Evolutionary conservation across 2,797 vertebrate genomes (phyloP), one percentile per base, ranked within the genome.

Genomic region (Pangasius djambal): DNA sequence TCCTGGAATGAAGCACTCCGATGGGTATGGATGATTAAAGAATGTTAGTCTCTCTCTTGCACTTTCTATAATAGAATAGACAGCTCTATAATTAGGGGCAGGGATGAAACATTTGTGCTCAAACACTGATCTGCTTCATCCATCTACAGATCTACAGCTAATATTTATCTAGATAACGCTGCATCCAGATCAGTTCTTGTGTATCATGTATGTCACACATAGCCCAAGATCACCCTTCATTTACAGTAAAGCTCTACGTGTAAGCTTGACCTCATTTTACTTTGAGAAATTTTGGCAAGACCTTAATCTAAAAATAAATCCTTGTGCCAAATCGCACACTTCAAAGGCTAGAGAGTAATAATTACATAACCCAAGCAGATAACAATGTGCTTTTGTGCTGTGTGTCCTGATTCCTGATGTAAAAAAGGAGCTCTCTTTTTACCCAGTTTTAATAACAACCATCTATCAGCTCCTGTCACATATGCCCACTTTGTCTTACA

Each of bases 361-460:
- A 96, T 93, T 92, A 91, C 91, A 93, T 50, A 93, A 95, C 90
- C 15, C 69, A 31, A 90, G 89, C 85, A 88, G 89, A 89, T 70
- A 93, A 94, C 93, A 94, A 93, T 94, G 91, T 92, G 37, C 93
- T 87, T 92, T 90, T 96, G 94, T 95, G 86, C 6, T 31, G 55
- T 44, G 57, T 2, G 6, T 65, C n/a, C 59, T 91, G 67, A 91
- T 90, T 92, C 94, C 94, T 95, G 94, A 95, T 94, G 94, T 93
- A 89, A 90, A 89, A 91, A 78, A 85, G 72, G 61, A 72, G 74
- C 91, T 94, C 94, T 96, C 94, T 91, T 91, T 92, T 96, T 96
- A 95, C 95, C 94, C 92, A 92, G 94, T 95, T 94, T 96, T 94
- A 95, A 93, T 93, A 93, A 93, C 91, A 93, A 93, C 94, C 94